Conservation (phyloP, 2,797 vertebrate species). For the Anabacerthia variegaticeps region DNA sequence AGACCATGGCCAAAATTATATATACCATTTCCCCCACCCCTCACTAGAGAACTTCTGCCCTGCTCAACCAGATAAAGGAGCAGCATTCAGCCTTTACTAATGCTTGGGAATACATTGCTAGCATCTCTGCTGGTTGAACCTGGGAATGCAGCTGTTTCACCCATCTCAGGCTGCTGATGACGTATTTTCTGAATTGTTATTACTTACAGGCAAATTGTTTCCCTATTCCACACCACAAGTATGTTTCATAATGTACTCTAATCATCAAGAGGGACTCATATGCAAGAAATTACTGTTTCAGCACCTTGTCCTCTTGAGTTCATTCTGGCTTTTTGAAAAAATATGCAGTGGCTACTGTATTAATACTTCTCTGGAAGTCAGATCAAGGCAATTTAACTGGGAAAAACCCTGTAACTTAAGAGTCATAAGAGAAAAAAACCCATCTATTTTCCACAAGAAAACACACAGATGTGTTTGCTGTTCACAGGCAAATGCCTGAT, state of each 20-base stretch:
- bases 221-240: not conserved
- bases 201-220: not conserved
- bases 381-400: not conserved
- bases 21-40: fast-evolving
- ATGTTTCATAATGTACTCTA: not conserved
- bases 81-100: not conserved
- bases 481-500: not conserved
- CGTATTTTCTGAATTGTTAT: not conserved
- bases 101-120: not conserved
- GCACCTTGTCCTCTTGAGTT: not conserved
- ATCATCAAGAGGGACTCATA: not conserved
- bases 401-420: not conserved
- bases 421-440: not conserved
- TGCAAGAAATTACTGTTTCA: not conserved
- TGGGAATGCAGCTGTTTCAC: not conserved
- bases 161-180: too few species aligned
- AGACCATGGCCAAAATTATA: not conserved
- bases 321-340: not conserved
- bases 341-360: not conserved
- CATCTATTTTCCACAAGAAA: not conserved
- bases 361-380: not conserved
- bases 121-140: fast-evolving
- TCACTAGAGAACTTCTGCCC: not conserved
- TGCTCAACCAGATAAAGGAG: not conserved
- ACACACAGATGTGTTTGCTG: not conserved